Evolutionary conservation across 2,797 vertebrate genomes (phyloP).

Genomic region (Pelochelys cantorii): DNA sequence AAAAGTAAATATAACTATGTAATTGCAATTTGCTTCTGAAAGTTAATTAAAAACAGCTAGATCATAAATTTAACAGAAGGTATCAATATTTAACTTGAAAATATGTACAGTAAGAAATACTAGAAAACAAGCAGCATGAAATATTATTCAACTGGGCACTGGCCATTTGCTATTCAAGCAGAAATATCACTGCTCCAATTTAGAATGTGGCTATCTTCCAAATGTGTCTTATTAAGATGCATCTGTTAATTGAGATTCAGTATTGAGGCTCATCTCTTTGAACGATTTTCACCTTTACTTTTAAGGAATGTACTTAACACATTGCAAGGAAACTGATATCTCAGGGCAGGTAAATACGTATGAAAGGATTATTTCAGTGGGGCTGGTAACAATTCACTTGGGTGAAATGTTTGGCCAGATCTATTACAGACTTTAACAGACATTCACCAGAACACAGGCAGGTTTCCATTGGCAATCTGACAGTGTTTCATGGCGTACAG

Average conservation of each 20-base stretch:
- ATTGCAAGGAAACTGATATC: neutral
- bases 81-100: neutral
- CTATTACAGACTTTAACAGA: neutral
- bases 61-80: neutral
- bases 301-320: neutral
- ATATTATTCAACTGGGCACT: neutral
- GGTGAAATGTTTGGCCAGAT: neutral
- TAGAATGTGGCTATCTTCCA: neutral
- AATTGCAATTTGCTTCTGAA: neutral
- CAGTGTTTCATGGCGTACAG: neutral
- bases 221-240: neutral
- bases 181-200: neutral
- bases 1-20: neutral
- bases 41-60: neutral
- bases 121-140: neutral
- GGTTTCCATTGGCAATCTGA: neutral
- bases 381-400: neutral
- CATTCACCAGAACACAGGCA: neutral
- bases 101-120: neutral
- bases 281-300: neutral
- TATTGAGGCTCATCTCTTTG: neutral
- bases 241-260: neutral
- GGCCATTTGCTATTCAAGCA: neutral
- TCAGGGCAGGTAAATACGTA: neutral
- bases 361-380: neutral